Evolutionary conservation across 1,140 invertebrate genomes (phyloP), one percentile per base, ranked within the genome.

Genomic region (Bombus soroeensis): DNA sequence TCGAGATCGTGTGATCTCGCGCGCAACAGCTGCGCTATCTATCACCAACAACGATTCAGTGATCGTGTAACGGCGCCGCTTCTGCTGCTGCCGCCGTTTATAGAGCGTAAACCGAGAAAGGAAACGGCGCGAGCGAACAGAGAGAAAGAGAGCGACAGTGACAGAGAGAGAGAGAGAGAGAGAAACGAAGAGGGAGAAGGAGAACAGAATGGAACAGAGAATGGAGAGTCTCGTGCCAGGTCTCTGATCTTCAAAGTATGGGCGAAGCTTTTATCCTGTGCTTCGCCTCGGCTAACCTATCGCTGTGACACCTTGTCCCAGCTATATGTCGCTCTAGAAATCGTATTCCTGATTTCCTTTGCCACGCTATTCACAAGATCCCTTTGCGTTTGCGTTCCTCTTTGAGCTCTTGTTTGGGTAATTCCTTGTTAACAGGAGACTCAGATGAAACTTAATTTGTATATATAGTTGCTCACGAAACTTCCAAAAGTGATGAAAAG

Each of bases 21-120:
- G 82, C 85, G 87, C 91, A 93, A 92, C 94, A 94, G 94, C 94
- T 94, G 94, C 90, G 90, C 94, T 92, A 94, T 94, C 94, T 94
- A 94, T 95, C 93, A 94, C 92, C 91, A 93, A 93, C 94, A 93
- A 94, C 94, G 94, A 94, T 94, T 95, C 93, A 94, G 92, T 93
- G 93, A 94, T 94, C 92, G 92, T 89, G 87, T 88, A 91, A 92
- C 92, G 85, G 83, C 81, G 87, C 87, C 76, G 85, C 76, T 84
- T 82, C 85, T 71, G 75, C 64, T 66, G 57, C 64, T 84, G 85
- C 82, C 59, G 89, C 89, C 89, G 92, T 93, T 94, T 94, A 93
- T 92, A 93, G 90, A 90, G 91, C 88, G 89, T 91, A 93, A 92
- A 94, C 87, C 85, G 89, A 89, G 90, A 83, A 80, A 90, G 87